Evolutionary conservation across 2,113 vertebrate genomes (phyloP).

Genomic region (Miniopterus natalensis): DNA sequence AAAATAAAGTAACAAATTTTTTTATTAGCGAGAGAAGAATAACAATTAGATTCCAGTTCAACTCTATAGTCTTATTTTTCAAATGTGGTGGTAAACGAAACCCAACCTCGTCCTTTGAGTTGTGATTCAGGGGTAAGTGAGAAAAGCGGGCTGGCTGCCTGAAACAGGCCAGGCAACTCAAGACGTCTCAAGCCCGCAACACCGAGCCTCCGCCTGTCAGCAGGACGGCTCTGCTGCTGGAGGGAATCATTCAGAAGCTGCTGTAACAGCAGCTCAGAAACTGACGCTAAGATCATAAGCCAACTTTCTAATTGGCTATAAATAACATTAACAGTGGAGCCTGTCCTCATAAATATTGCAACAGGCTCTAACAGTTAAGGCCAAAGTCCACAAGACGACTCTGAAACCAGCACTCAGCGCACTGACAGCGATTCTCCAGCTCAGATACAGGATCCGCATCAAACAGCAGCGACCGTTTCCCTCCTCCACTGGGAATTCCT

Average conservation of each 20-base stretch:
- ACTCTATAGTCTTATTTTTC: background rate
- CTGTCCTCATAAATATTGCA: slow-evolving; percentile 34
- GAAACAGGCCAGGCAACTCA: background rate
- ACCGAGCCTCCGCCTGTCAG: too few relatives aligned
- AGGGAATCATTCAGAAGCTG: background rate
- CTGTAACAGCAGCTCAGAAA: background rate
- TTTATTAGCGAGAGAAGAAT: background rate
- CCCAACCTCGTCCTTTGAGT: background rate
- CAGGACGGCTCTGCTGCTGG: too few relatives aligned
- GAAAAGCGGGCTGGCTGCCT: background rate
- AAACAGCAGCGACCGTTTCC: background rate
- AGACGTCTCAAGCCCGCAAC: too few relatives aligned
- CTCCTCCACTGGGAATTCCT: background rate
- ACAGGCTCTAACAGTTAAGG: background rate
- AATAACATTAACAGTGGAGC: background rate
- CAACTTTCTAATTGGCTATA: slow-evolving; percentile 33
- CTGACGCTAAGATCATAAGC: background rate
- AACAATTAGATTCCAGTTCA: slow-evolving; percentile 18
- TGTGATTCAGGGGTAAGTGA: background rate
- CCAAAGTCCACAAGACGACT: background rate
- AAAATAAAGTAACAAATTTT: background rate
- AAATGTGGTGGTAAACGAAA: slow-evolving; percentile 43
- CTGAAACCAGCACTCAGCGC: background rate
- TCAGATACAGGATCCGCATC: background rate
- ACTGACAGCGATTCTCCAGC: too few relatives aligned